A percentile compares a stretch with the other conserved stretches of the same genome.
Conservation (phyloP, 1,140 invertebrate species). For the Zaprionus capensis region DNA sequence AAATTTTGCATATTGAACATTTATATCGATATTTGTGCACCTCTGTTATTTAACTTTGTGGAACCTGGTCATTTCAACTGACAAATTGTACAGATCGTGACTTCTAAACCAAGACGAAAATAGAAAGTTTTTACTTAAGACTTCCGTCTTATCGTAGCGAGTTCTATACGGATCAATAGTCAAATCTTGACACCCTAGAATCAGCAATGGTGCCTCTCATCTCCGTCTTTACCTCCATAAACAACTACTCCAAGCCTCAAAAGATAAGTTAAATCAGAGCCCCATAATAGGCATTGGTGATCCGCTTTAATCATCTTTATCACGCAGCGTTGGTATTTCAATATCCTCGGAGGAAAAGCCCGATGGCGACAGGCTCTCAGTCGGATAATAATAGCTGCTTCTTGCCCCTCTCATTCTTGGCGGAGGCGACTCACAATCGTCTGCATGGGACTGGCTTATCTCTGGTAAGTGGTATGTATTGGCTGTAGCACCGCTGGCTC, state of each 20-base stretch:
- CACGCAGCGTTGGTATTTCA: constrained; percentile 62
- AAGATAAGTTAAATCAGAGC: neutral
- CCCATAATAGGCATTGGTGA: neutral
- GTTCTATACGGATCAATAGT: no score
- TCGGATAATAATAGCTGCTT: constrained; percentile 62
- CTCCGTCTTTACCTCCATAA: neutral
- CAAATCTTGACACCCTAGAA: no score
- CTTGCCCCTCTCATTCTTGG: constrained; percentile 3
- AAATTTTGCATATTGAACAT: no score
- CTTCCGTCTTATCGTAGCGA: no score
- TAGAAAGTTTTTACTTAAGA: no score
- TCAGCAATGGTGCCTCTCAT: no score
- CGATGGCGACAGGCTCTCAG: constrained; percentile 78
- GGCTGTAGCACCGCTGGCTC: constrained; percentile 21
- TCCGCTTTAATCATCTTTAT: constrained; percentile 58
- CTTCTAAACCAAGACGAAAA: no score
- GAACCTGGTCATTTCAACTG: no score
- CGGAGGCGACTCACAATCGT: constrained; percentile 37
- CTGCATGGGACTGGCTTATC: constrained; percentile 42
- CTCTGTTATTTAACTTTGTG: no score
- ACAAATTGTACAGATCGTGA: no score
- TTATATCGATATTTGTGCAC: no score
- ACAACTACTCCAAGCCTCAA: neutral
- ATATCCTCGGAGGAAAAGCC: constrained; percentile 79
- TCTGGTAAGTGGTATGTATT: constrained; percentile 67